Percentiles rank a stretch among this genome's conserved stretches.
phyloP scores from a whole-genome alignment of 2,888 invertebrate species.

The Lochmaea capreae region DNA sequence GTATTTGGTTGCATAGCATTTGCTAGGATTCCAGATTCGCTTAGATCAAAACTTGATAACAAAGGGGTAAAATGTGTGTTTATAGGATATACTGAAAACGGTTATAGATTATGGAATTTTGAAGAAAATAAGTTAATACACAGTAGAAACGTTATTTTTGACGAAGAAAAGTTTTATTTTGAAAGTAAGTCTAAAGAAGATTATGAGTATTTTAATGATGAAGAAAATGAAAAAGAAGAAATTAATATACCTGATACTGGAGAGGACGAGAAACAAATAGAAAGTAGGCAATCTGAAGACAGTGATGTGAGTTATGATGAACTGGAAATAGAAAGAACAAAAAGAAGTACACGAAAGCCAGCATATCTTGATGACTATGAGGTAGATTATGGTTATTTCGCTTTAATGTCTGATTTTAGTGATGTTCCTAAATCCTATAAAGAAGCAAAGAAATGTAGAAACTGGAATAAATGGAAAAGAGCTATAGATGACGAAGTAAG shows the following conservation, averaged over 20 bases:
- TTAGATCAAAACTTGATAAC: constrained; percentile 2
- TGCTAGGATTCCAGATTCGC: constrained; percentile 4
- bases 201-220: not conserved
- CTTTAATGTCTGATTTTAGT: constrained; percentile 35
- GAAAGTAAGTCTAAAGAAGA: too few species aligned
- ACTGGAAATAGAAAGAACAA: constrained; percentile 29
- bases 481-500: constrained; percentile 34
- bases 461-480: constrained; percentile 35
- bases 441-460: constrained; percentile 31
- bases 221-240: constrained; percentile 11
- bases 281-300: not conserved
- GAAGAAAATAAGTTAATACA: too few species aligned
- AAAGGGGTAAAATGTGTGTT: too few species aligned
- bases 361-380: constrained; percentile 33
- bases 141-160: too few species aligned
- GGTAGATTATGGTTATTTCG: constrained; percentile 37
- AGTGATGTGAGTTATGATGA: not conserved
- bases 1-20: constrained; percentile 39
- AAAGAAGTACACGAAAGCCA: constrained; percentile 15
- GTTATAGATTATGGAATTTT: too few species aligned
- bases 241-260: constrained; percentile 11
- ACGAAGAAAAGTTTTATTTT: too few species aligned
- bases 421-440: constrained; percentile 29
- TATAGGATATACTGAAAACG: too few species aligned
- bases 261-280: constrained; percentile 8